Evolutionary conservation across 2,888 invertebrate species (phyloP).

Genomic region (Linnaemya vulpina): DNA sequence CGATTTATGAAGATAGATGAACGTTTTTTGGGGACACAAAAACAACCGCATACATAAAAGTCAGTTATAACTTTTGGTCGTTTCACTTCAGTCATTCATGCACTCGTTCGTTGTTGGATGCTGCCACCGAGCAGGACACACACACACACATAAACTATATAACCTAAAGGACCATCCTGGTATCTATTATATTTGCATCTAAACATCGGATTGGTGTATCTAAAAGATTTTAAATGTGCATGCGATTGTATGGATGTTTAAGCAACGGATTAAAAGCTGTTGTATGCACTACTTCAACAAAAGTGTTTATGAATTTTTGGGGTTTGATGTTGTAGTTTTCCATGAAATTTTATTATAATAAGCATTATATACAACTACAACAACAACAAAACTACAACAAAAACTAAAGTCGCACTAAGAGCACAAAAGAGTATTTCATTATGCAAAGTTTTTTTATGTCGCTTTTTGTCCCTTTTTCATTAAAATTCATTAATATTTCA

Average conservation of each 20-base stretch:
- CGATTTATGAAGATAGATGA: constrained; percentile 71
- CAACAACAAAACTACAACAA: no score
- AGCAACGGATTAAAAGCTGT: constrained; percentile 63
- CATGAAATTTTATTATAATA: constrained; percentile 67
- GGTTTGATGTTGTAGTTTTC: constrained; percentile 58
- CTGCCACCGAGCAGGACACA: not conserved
- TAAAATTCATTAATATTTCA: constrained; percentile 55
- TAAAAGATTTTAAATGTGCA: not conserved
- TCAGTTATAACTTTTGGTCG: constrained; percentile 65
- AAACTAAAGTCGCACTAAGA: constrained; percentile 35
- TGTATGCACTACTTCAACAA: constrained; percentile 59
- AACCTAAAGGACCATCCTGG: not conserved
- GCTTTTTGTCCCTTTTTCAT: constrained; percentile 49
- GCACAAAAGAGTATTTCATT: constrained; percentile 59
- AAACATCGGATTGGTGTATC: not conserved
- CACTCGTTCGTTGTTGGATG: constrained; percentile 33
- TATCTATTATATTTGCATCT: constrained; percentile 31
- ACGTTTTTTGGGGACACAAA: constrained; percentile 64
- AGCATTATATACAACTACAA: constrained; percentile 37
- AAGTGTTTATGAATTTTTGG: constrained; percentile 68
- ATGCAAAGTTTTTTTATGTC: constrained; percentile 50
- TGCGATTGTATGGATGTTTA: constrained; percentile 13
- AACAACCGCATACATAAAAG: constrained; percentile 47
- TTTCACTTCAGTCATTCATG: constrained; percentile 55
- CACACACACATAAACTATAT: constrained; percentile 15